These are phyloP conservation scores for Brachyptera risi DNA, from an alignment of 2,888 invertebrate genomes.

Conservation along the genomic window DNA sequence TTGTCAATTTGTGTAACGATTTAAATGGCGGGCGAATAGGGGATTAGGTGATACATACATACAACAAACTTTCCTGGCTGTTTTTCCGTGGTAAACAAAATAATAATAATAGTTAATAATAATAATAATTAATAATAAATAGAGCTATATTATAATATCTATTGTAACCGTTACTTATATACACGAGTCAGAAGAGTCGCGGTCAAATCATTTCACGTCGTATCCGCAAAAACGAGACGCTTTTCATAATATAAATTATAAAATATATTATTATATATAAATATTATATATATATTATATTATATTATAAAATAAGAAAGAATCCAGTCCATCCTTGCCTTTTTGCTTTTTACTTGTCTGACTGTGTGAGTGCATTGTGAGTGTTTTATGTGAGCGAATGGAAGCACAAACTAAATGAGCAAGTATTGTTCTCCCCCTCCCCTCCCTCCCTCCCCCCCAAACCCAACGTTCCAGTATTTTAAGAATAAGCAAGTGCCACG, in stretches of 20 bases:
- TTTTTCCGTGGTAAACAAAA: conserved; percentile 24
- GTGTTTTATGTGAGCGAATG: neutral
- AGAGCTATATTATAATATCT: conserved; percentile 34
- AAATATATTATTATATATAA: conserved; percentile 20
- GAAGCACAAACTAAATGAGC: neutral
- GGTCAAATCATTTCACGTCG: conserved; percentile 20
- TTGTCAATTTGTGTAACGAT: conserved; percentile 34
- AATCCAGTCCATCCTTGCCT: conserved; percentile 37
- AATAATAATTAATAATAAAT: conserved; percentile 34
- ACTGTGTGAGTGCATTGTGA: conserved; percentile 29
- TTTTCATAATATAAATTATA: conserved; percentile 14
- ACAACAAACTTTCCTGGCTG: conserved; percentile 32
- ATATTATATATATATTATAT: conserved; percentile 17
- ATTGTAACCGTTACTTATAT: neutral
- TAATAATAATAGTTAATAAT: conserved; percentile 17
- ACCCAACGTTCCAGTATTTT: conserved; percentile 65
- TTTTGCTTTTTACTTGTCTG: conserved; percentile 32
- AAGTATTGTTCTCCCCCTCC: neutral
- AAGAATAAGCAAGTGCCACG: conserved; percentile 68
- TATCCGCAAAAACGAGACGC: conserved; percentile 15
- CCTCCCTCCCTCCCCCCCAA: neutral
- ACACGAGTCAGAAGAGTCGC: neutral
- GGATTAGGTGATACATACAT: conserved; percentile 31
- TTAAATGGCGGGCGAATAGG: conserved; percentile 17
- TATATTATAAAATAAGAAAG: conserved; percentile 21